phyloP scores from a whole-genome alignment of 2,113 vertebrate species.

The Dasypus novemcinctus region DNA sequence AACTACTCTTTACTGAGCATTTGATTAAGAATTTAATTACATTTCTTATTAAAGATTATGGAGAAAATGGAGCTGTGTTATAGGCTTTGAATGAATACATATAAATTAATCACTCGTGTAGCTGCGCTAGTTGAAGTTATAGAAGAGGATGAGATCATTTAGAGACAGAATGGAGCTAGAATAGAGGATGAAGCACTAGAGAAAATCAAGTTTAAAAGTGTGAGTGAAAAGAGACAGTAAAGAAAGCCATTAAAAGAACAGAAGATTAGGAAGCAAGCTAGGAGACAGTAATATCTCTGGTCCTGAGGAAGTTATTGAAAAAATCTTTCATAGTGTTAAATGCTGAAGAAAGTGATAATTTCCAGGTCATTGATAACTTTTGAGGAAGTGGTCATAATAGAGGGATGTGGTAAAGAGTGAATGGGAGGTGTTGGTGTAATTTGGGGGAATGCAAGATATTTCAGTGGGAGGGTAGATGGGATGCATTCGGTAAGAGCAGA shows the following conservation, averaged over 20 bases:
- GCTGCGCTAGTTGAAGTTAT: neutral
- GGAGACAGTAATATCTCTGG: neutral
- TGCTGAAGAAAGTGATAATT: constrained; percentile 34
- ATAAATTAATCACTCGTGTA: neutral
- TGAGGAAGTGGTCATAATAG: constrained; percentile 30
- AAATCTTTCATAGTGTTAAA: constrained; percentile 19
- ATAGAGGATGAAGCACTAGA: neutral
- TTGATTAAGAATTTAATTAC: constrained; percentile 25
- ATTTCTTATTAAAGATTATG: constrained; percentile 37
- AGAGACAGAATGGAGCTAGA: neutral
- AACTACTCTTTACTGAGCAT: constrained; percentile 9
- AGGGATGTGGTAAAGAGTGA: neutral
- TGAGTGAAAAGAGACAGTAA: neutral
- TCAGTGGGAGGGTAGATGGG: neutral
- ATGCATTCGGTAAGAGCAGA: neutral
- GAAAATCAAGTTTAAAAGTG: neutral
- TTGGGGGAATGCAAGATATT: neutral
- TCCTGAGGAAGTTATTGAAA: neutral
- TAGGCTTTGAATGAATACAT: neutral
- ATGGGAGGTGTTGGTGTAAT: neutral
- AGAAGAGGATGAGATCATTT: neutral
- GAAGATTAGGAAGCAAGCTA: neutral
- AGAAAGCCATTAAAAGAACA: neutral
- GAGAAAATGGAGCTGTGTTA: neutral
- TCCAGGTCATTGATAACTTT: neutral